Base-by-base conservation (phyloP, 2,888 invertebrate species). In the Geotrupes spiniger region DNA sequence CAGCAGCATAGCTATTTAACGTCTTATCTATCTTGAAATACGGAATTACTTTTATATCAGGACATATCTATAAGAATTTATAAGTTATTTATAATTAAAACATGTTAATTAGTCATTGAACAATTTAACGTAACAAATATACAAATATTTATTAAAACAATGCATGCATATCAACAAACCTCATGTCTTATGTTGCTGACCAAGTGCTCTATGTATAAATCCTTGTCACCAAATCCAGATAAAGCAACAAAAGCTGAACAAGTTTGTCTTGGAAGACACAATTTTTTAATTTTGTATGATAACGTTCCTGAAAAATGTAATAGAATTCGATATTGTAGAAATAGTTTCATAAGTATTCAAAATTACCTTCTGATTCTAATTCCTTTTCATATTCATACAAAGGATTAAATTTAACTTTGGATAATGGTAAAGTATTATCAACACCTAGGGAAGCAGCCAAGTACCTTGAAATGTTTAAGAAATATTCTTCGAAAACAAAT, bases 231-330 rank as follows among this genome's bases (percentile, higher is more conserved):
- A 26, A 51, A 51, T 38, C 55, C 53, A 9, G 55, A 55, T 21
- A 55, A 27, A 6, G 55, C 51, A 16, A 49, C 27, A 42, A 55
- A 55, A 21, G 51, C 41, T 12, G 55, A 55, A 42, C 51, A 52
- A 10, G 49, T 44, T 37, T 46, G 9, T 21, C 46, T 51, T 41
- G 51, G 51, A 16, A 28, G 12, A 25, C 51, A 53, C 16, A 47
- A 36, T 4, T 46, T 29, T 27, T 46, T 50, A 27, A 55, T 46
- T 26, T 41, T 44, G 5, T 37, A 41, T 15, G 51, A 46, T 25
- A 55, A 29, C 27, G 49, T 41, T 17, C 26, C 55, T 55, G 36
- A 15, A 50, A 50, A 28, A 33, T 5, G 8, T 11, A 21, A 21
- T 6, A 3, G 6, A 21, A 3, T 21, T 3, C 6, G 6, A 3